Conservation (phyloP, 1,140 invertebrate genomes). For the Trachymyrmex cornetzi region DNA sequence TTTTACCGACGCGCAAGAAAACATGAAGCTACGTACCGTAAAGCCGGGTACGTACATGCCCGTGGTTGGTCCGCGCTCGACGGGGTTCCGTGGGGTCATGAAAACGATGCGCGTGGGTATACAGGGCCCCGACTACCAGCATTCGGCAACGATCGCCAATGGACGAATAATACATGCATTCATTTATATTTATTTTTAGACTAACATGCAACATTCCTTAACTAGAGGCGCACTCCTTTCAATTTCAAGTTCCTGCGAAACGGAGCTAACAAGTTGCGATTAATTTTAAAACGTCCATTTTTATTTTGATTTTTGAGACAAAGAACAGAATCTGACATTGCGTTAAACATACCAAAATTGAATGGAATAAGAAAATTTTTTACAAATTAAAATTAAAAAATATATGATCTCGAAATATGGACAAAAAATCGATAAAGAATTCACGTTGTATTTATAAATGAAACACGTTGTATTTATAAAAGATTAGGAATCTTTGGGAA, state of each 20-base stretch:
- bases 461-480: background rate
- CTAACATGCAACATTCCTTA: background rate
- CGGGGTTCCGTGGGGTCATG: constrained; percentile 65
- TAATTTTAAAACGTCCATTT: background rate
- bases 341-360: background rate
- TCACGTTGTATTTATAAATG: no score
- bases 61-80: constrained; percentile 54
- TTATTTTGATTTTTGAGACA: background rate
- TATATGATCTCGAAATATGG: background rate
- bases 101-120: background rate
- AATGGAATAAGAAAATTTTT: background rate
- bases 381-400: background rate
- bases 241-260: background rate
- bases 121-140: background rate
- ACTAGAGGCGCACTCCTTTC: background rate
- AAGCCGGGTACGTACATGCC: constrained; percentile 62
- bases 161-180: background rate
- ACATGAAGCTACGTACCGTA: constrained; percentile 78
- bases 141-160: background rate
- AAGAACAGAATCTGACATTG: background rate
- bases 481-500: background rate
- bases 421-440: background rate
- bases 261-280: background rate
- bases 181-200: background rate
- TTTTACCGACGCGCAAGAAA: constrained; percentile 84